These are phyloP conservation scores for Neosalanx taihuensis DNA, from an alignment of 2,797 vertebrate species.

Conservation along the genomic window DNA sequence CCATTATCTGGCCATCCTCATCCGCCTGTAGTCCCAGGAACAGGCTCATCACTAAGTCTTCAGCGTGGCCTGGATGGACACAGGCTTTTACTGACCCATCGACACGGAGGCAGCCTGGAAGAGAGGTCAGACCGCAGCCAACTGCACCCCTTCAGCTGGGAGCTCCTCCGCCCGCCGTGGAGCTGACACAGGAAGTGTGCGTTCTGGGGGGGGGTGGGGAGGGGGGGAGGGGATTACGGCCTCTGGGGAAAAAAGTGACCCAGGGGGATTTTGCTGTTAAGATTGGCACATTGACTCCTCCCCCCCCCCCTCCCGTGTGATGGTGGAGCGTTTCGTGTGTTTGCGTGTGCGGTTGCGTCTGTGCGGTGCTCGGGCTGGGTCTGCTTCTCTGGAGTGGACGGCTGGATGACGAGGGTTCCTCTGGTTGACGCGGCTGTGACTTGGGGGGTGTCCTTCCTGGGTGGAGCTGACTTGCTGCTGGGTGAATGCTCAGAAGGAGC, in stretches of 20 bases:
- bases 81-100: conserved; percentile 19
- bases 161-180: neutral
- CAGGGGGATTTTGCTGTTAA: conserved; percentile 62
- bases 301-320: conserved; percentile 29
- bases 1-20: neutral
- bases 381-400: conserved; percentile 35
- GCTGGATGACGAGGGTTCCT: conserved; percentile 54
- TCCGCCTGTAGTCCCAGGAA: too few species aligned
- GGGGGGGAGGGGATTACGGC: conserved; percentile 53
- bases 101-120: conserved; percentile 29
- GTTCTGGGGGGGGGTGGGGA: conserved; percentile 11
- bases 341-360: conserved; percentile 37
- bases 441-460: conserved; percentile 35
- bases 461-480: conserved; percentile 39
- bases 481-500: conserved; percentile 50
- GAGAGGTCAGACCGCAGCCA: conserved; percentile 39
- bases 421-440: conserved; percentile 56
- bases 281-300: conserved; percentile 59
- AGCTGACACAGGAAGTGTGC: neutral
- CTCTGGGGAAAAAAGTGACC: conserved; percentile 39
- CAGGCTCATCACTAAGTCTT: conserved; percentile 37
- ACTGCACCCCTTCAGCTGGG: conserved; percentile 49
- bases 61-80: conserved; percentile 11
- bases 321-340: conserved; percentile 15
- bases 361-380: conserved; percentile 15